Evolutionary conservation across 2,113 vertebrate species (phyloP), one percentile per base, ranked within the genome.

Genomic region (Sterrhoptilus dennistouni): DNA sequence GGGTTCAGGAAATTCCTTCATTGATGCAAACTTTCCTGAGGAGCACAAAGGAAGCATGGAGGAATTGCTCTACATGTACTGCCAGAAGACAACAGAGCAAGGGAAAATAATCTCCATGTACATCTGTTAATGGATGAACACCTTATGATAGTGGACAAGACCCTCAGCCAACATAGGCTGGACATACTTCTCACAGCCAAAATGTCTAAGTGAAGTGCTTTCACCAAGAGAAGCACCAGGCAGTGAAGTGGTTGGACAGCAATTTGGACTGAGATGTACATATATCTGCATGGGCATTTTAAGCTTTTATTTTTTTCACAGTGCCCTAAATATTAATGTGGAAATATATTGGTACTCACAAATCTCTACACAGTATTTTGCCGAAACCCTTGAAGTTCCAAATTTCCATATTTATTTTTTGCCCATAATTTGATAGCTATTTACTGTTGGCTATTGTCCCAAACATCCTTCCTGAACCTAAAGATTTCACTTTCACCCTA

Each of bases 81-180:
- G 49, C 96, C 93, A 24, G 96, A 98, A 71, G 82, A 93, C 38
- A 90, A 96, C 31, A 87, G 78, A 61, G 80, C 75, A 68, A 97
- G 96, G 47, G 49, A 56, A 9, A 95, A 96, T 69, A 15, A 65
- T 56, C 74, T 87, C 87, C 84, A 22, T 7, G 29, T 11, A 31
- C 88, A 79, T 94, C 96, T 95, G 56, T 97, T 90, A 98, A 96
- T 87, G 93, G 96, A 83, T 97, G 98, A 78, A 53, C 83, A 29
- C 96, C 88, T 91, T 97, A 96, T 40, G 78, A 92, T 18, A 97
- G 93, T 85, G 96, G 94, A 89, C 96, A 97, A 97, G 83, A 96
- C 17, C 53, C 50, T n/a, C 90, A 94, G 87, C 96, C 97, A 68
- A 96, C 93, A 97, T 97, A 94, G 76, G 64, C 47, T 52, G 75